A percentile compares a stretch with the other conserved stretches of the same genome.
Conservation (phyloP, 2,888 invertebrate genomes). For the Gryllus longicercus region DNA sequence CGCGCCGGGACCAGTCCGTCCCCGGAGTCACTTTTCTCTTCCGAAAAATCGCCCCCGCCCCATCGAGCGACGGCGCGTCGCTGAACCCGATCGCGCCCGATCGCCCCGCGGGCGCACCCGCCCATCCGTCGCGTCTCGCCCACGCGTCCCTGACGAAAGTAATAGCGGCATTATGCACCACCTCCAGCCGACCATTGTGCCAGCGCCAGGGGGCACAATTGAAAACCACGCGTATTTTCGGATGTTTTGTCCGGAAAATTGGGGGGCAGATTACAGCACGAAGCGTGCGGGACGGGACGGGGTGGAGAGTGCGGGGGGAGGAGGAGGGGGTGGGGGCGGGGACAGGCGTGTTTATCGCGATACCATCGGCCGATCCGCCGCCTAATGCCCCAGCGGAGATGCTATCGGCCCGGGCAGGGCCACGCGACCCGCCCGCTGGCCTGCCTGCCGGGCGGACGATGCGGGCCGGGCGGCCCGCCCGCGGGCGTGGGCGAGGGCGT, state of each 20-base stretch:
- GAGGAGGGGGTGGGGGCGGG: background rate
- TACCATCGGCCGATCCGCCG: background rate
- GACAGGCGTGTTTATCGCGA: conserved; percentile 8
- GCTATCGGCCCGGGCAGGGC: background rate
- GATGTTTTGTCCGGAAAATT: conserved; percentile 17
- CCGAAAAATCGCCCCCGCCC: too few species aligned
- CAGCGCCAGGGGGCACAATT: background rate
- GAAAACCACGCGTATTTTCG: conserved; percentile 11
- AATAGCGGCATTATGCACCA: background rate
- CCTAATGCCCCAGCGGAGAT: background rate
- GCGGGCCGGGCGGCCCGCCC: background rate
- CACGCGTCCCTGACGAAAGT: background rate
- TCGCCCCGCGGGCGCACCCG: too few species aligned
- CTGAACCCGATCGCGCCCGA: too few species aligned
- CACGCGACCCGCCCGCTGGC: background rate
- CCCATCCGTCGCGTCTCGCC: too few species aligned
- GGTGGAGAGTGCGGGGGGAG: background rate
- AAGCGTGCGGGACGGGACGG: background rate
- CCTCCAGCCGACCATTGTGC: background rate
- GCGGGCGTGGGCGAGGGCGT: too few species aligned
- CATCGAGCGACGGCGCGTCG: too few species aligned
- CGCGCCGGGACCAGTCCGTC: too few species aligned
- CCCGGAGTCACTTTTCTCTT: too few species aligned
- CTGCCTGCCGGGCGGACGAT: background rate
- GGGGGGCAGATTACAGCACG: background rate